phyloP scores from a whole-genome alignment of 2,888 invertebrate species.

The Oscheius myriophilus region DNA sequence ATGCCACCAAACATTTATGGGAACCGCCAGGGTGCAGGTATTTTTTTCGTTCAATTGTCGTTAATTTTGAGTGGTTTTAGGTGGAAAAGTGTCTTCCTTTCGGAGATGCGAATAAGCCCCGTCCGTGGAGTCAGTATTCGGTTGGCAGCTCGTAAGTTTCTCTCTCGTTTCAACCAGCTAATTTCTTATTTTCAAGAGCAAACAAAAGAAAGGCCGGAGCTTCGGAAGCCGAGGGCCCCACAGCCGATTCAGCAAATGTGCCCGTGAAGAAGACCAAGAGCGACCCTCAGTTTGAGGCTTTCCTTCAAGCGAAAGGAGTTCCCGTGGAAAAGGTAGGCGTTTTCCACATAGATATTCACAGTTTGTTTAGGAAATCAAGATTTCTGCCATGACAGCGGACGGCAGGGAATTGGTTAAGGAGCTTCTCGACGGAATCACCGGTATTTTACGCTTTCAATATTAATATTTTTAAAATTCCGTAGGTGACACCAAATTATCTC shows the following conservation, averaged over 20 bases:
- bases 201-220: conserved; percentile 36
- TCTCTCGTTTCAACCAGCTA: background rate
- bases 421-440: conserved; percentile 54
- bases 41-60: conserved; percentile 4
- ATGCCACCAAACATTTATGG: conserved; percentile 86
- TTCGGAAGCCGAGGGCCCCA: conserved; percentile 35
- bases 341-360: background rate
- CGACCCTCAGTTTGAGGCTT: conserved; percentile 87
- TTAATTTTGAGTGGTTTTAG: conserved; percentile 58
- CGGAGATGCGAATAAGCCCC: conserved; percentile 78
- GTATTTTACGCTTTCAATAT: conserved; percentile 20
- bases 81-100: conserved; percentile 76
- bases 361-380: conserved; percentile 2
- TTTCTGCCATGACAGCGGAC: background rate
- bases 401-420: conserved; percentile 37
- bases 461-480: background rate
- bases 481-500: conserved; percentile 61
- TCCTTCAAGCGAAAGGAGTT: conserved; percentile 84
- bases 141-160: conserved; percentile 78
- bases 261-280: conserved; percentile 41
- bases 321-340: conserved; percentile 34
- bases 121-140: conserved; percentile 92
- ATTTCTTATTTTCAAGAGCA: conserved; percentile 30
- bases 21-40: conserved; percentile 82
- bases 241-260: conserved; percentile 23